Conservation (phyloP, 2,888 invertebrate genomes). For the Mesorhabditis belari region DNA sequence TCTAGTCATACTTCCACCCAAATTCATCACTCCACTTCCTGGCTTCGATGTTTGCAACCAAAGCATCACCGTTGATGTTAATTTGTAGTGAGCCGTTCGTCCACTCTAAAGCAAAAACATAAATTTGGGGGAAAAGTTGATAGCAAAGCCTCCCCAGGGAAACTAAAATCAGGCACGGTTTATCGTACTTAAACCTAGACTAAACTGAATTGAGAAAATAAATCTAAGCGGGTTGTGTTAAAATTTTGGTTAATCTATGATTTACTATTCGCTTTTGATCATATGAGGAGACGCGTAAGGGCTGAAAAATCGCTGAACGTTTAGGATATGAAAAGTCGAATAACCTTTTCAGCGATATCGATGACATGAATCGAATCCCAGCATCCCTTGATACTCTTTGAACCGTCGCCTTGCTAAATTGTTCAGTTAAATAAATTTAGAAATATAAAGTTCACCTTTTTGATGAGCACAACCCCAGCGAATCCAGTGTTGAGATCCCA, state of each 20-base stretch:
- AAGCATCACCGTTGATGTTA: slow-evolving; percentile 97
- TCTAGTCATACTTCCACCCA: slow-evolving; percentile 93
- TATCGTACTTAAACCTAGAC: not conserved
- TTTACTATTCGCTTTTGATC: not conserved
- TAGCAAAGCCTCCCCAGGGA: not conserved
- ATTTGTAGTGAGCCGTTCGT: slow-evolving; percentile 67
- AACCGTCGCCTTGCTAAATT: slow-evolving; percentile 72
- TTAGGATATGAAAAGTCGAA: not conserved
- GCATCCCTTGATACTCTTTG: slow-evolving; percentile 95
- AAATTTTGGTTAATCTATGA: not conserved
- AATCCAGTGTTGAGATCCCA: slow-evolving; percentile 97
- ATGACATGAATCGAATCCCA: slow-evolving; percentile 99
- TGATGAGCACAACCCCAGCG: slow-evolving; percentile 93
- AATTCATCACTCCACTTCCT: slow-evolving; percentile 95
- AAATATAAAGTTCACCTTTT: slow-evolving; percentile 67
- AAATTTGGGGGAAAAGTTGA: not conserved
- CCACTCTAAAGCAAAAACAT: slow-evolving; percentile 8
- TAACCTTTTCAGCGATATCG: slow-evolving; percentile 68
- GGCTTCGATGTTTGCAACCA: slow-evolving; percentile 87
- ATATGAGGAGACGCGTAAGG: not conserved
- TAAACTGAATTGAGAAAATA: not conserved
- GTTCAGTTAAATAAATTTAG: not conserved
- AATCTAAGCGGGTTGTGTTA: not conserved
- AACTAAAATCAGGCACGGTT: not conserved
- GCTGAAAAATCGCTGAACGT: not conserved